A percentile compares a stretch with the other conserved stretches of the same genome.
Conservation (phyloP, 2,113 vertebrate genomes). For the Calonectris borealis region DNA sequence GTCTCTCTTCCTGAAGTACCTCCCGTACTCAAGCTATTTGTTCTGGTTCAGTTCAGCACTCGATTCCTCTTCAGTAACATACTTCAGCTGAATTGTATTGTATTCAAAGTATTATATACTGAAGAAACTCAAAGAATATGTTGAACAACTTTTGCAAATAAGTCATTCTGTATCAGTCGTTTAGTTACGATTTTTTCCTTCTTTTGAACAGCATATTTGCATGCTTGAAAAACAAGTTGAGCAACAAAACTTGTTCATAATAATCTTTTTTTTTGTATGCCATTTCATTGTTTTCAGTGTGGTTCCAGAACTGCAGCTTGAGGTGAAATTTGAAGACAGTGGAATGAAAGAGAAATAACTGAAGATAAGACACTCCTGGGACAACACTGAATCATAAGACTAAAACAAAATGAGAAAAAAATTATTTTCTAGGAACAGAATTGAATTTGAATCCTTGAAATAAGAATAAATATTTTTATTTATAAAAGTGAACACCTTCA, state of each 20-base stretch:
- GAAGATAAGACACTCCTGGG: background rate
- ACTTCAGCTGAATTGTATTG: background rate
- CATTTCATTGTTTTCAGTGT: background rate
- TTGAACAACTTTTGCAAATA: background rate
- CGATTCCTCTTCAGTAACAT: background rate
- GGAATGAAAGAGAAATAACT: background rate
- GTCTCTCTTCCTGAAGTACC: background rate
- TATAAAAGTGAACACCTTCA: background rate
- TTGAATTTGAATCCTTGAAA: background rate
- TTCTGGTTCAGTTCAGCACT: background rate
- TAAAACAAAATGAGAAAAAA: background rate
- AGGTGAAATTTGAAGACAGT: background rate
- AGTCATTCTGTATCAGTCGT: background rate
- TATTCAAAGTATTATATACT: background rate
- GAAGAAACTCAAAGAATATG: background rate
- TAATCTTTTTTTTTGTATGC: background rate
- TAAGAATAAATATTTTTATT: background rate
- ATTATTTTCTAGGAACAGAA: background rate
- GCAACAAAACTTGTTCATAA: background rate
- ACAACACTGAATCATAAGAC: background rate
- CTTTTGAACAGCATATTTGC: background rate
- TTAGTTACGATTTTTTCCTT: background rate
- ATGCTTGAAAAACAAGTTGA: background rate
- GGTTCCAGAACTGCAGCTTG: background rate
- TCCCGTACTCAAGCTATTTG: background rate